Evolutionary conservation across 1,140 invertebrate genomes (phyloP), one percentile per base, ranked within the genome.

Genomic region (Pogonomyrmex californicus): DNA sequence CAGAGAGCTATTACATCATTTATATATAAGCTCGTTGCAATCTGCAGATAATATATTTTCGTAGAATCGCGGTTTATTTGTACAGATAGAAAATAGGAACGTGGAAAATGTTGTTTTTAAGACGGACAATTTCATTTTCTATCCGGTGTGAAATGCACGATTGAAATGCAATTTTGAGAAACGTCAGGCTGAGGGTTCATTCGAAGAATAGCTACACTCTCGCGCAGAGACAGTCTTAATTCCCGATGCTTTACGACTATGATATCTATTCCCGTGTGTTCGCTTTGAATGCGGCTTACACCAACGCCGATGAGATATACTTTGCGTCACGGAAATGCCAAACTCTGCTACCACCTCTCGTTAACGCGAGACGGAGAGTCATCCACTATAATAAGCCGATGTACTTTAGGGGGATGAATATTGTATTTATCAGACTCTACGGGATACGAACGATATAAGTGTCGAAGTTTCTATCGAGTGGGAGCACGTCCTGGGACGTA

Each of bases 401-500:
- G 62, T 9, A 12, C n/a, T 70, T 47, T 63, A 12, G 41, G 23
- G 49, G 36, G 36, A 81, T 7, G 36, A 54, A n/a, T 14, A 10
- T 51, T 38, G 23, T 54, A 81, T 81, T 70, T 81, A 81, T 81
- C n/a, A 23, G 36, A 81, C 47, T 81, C 63, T 47, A 36, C 14
- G 63, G 77, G n/a, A 38, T 4, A 36, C n/a, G 49, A 54, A 47
- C 23, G 14, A 36, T 30, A 47, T 70, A 68, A 79, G 36, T 4
- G n/a, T n/a, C 5, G 12, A 79, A 79, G 44, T 79, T 79, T 66
- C 47, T 79, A 38, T 79, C 47, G 77, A 38, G 17, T 47, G 58
- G 30, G 14, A 47, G 33, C 7, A 4, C 14, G 44, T 17, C n/a
- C 47, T 4, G 41, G 10, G n/a, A 87, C 36, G 4, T 47, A 49